phyloP scores from a whole-genome alignment of 2,888 invertebrate species.

The Leptinotarsa juncta region DNA sequence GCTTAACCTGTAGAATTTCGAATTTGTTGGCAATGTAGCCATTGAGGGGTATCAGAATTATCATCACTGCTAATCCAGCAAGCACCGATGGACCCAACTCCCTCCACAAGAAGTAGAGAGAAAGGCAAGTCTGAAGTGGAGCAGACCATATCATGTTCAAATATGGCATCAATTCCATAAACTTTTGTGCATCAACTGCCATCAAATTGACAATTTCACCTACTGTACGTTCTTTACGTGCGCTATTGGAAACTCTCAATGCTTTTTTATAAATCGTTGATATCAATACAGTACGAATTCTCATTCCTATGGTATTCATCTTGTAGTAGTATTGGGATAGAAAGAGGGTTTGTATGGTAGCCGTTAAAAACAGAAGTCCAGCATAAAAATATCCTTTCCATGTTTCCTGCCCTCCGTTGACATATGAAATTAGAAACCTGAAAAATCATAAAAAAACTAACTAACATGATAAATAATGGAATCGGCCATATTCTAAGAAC shows the following conservation, averaged over 20 bases:
- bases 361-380: constrained; percentile 77
- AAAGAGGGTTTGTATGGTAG: constrained; percentile 84
- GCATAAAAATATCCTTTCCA: constrained; percentile 94
- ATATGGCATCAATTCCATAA: constrained; percentile 80
- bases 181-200: constrained; percentile 91
- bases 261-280: constrained; percentile 91
- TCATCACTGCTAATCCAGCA: constrained; percentile 94
- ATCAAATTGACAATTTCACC: constrained; percentile 94
- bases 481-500: too few species aligned
- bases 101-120: constrained; percentile 87
- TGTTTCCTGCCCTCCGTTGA: constrained; percentile 71
- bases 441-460: constrained; percentile 50
- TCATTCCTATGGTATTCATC: constrained; percentile 91
- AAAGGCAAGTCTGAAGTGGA: constrained; percentile 87
- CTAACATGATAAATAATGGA: not conserved
- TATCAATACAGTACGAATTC: constrained; percentile 89
- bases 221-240: constrained; percentile 85
- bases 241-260: constrained; percentile 80
- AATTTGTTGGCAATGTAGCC: constrained; percentile 85
- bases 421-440: constrained; percentile 80
- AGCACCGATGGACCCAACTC: constrained; percentile 87
- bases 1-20: constrained; percentile 80
- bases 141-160: constrained; percentile 86
- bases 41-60: constrained; percentile 91
- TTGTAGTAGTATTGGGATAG: constrained; percentile 92